Evolutionary conservation across 2,113 vertebrate species (phyloP).

Genomic region (Cheirogaleus medius): DNA sequence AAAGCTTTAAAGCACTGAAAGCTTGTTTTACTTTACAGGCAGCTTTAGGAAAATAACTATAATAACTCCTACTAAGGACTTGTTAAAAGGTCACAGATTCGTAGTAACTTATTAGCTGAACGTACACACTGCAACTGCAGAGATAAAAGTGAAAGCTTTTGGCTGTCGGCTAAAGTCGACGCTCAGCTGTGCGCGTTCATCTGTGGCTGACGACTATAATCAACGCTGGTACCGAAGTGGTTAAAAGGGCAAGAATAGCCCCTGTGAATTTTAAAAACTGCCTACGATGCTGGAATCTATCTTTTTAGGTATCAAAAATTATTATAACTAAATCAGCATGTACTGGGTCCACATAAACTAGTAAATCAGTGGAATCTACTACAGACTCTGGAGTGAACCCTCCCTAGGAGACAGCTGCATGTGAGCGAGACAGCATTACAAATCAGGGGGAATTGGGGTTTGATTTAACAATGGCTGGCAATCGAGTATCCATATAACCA

Average conservation of each 20-base stretch:
- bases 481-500: neutral
- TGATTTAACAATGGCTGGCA: neutral
- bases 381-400: neutral
- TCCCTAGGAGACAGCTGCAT: accelerated
- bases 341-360: neutral
- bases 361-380: neutral
- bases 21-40: no score
- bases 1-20: no score
- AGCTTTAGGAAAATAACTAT: no score
- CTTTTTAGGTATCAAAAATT: neutral
- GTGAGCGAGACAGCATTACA: accelerated
- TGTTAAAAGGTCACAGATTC: no score
- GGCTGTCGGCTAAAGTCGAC: no score
- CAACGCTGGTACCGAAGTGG: no score
- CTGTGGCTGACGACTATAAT: no score
- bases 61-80: no score
- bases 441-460: neutral
- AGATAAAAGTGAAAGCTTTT: no score
- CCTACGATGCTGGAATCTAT: neutral
- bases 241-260: neutral
- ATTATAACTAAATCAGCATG: neutral
- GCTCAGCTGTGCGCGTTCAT: no score
- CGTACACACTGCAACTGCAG: no score
- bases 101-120: no score
- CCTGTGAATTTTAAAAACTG: neutral